These are phyloP conservation scores for Phainopepla nitens DNA, from an alignment of 2,113 vertebrate genomes.

Conservation along the genomic window DNA sequence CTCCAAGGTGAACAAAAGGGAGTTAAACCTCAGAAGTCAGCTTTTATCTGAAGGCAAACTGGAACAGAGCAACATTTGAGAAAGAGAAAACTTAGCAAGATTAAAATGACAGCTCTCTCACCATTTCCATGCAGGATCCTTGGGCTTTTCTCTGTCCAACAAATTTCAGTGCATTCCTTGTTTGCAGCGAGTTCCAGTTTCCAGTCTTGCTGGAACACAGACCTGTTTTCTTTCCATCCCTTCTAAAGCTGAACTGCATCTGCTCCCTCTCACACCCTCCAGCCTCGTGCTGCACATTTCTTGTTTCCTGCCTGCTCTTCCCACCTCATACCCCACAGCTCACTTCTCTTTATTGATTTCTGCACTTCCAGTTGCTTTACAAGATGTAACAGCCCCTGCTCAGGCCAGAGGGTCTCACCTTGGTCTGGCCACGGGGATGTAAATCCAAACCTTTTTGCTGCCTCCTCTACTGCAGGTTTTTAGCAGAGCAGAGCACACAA, in stretches of 20 bases:
- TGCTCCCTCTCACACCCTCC: not conserved
- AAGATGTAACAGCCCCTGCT: not conserved
- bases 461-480: not conserved
- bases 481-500: not conserved
- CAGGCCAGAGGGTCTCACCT: not conserved
- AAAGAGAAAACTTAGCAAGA: not conserved
- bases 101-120: not conserved
- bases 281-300: not conserved
- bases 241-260: not conserved
- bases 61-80: not conserved
- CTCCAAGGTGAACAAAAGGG: not conserved
- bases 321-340: not conserved
- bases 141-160: not conserved
- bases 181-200: not conserved
- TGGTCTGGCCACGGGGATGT: not conserved
- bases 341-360: not conserved
- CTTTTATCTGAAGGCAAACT: not conserved
- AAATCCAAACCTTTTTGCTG: not conserved
- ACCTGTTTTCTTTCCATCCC: not conserved
- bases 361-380: not conserved
- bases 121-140: not conserved
- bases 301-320: not conserved
- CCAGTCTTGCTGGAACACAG: not conserved
- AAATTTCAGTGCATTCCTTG: not conserved
- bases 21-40: not conserved